A percentile compares a stretch with the other conserved stretches of the same genome.
These are phyloP conservation scores for Siniperca undulata DNA, from an alignment of 2,797 vertebrate genomes.

Conservation along the genomic window DNA sequence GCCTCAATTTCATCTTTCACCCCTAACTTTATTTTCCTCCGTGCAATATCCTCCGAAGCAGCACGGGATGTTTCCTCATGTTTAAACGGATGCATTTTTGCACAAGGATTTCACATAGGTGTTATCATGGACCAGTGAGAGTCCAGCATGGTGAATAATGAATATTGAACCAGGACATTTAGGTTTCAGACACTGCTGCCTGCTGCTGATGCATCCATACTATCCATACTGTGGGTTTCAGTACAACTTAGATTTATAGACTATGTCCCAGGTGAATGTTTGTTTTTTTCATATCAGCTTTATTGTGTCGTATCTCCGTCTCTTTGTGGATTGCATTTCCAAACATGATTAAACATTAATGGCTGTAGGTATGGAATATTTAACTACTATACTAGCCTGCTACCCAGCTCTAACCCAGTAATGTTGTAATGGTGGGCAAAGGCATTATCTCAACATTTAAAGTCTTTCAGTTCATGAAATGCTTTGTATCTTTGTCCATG, in stretches of 20 bases:
- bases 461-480: neutral
- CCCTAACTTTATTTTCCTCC: conserved; percentile 44
- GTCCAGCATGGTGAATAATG: conserved; percentile 67
- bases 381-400: conserved; percentile 8
- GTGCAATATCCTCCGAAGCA: neutral
- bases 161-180: conserved; percentile 65
- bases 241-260: conserved; percentile 62
- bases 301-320: conserved; percentile 41
- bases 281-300: conserved; percentile 4
- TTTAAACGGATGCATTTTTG: conserved; percentile 8
- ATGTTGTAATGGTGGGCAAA: neutral
- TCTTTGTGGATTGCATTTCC: conserved; percentile 34
- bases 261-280: conserved; percentile 45
- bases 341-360: conserved; percentile 58
- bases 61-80: conserved; percentile 5
- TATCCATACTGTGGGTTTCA: conserved; percentile 33
- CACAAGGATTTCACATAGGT: conserved; percentile 30
- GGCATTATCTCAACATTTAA: neutral
- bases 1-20: conserved; percentile 38
- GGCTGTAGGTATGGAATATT: conserved; percentile 44
- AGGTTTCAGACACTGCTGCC: conserved; percentile 52
- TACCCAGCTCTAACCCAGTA: neutral
- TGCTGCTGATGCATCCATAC: conserved; percentile 49
- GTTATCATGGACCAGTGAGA: conserved; percentile 35
- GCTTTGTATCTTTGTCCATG: neutral